A percentile compares a stretch with the other conserved stretches of the same genome.
These are phyloP conservation scores for Mythimna ferrago DNA, from an alignment of 2,888 invertebrate species.

Conservation along the genomic window DNA sequence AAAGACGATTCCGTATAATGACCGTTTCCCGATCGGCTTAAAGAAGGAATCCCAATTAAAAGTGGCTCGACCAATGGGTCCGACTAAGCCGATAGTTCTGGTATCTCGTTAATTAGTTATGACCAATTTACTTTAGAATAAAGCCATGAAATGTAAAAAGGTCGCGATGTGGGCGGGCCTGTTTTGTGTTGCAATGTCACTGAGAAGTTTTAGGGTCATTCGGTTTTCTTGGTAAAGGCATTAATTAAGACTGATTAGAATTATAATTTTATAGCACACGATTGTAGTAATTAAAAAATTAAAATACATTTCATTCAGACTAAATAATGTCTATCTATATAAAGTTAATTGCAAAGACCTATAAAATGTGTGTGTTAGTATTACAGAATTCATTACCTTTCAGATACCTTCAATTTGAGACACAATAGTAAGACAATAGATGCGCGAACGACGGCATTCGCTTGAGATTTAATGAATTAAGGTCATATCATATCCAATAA, in stretches of 20 bases:
- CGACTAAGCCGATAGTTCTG: slow-evolving; percentile 36
- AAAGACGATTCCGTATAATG: slow-evolving; percentile 18
- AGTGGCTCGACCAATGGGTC: slow-evolving; percentile 36
- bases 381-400: not conserved
- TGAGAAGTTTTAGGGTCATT: slow-evolving; percentile 33
- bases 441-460: too few relatives aligned
- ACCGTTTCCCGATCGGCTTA: slow-evolving; percentile 46
- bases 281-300: not conserved
- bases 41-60: slow-evolving; percentile 55
- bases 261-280: not conserved
- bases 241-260: not conserved
- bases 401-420: too few relatives aligned
- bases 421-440: too few relatives aligned
- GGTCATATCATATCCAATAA: too few relatives aligned
- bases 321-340: not conserved
- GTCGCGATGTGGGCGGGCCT: slow-evolving; percentile 49
- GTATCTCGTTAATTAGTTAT: slow-evolving; percentile 59
- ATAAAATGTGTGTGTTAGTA: too few relatives aligned
- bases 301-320: not conserved
- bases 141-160: slow-evolving; percentile 44
- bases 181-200: slow-evolving; percentile 45
- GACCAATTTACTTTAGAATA: slow-evolving; percentile 51
- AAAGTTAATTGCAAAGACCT: too few relatives aligned
- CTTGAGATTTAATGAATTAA: not conserved
- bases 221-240: not conserved